phyloP scores from a whole-genome alignment of 2,888 invertebrate species.

The Myathropa florea region DNA sequence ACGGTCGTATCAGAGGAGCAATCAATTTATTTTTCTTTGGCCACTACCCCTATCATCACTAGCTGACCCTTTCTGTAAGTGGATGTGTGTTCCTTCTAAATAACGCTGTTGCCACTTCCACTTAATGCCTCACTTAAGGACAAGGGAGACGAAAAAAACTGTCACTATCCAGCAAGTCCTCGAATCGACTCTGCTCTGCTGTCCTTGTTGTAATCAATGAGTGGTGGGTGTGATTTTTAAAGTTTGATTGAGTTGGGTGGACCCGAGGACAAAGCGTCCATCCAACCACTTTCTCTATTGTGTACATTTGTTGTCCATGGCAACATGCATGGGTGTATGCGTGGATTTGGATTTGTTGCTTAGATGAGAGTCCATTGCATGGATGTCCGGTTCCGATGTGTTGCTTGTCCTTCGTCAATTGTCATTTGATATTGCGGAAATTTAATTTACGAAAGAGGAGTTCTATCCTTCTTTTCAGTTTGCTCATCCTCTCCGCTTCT shows the following conservation, averaged over 20 bases:
- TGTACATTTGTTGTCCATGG: not conserved
- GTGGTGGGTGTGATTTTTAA: slow-evolving; percentile 36
- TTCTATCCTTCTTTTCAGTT: not conserved
- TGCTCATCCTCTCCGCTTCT: not conserved
- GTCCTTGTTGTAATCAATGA: slow-evolving; percentile 42
- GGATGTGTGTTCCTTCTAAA: slow-evolving; percentile 14
- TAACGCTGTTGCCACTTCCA: slow-evolving; percentile 33
- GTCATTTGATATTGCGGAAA: slow-evolving; percentile 56
- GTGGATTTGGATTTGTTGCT: slow-evolving; percentile 14
- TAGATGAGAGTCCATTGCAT: slow-evolving; percentile 4
- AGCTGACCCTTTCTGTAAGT: slow-evolving; percentile 12
- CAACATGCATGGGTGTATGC: not conserved
- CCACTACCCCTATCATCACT: slow-evolving; percentile 7
- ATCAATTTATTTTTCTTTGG: slow-evolving; percentile 24
- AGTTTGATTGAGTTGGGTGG: slow-evolving; percentile 30
- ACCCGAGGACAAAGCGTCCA: not conserved
- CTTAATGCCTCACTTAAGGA: slow-evolving; percentile 24
- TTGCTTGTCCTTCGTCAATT: slow-evolving; percentile 37
- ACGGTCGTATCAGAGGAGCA: not conserved
- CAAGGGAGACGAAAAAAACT: not conserved
- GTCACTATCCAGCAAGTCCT: slow-evolving; percentile 21
- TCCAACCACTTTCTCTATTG: not conserved
- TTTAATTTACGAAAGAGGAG: slow-evolving; percentile 53
- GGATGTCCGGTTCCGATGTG: not conserved
- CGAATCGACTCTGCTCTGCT: not conserved